Evolutionary conservation across 2,888 invertebrate genomes (phyloP).

Genomic region (Clunio marinus): DNA sequence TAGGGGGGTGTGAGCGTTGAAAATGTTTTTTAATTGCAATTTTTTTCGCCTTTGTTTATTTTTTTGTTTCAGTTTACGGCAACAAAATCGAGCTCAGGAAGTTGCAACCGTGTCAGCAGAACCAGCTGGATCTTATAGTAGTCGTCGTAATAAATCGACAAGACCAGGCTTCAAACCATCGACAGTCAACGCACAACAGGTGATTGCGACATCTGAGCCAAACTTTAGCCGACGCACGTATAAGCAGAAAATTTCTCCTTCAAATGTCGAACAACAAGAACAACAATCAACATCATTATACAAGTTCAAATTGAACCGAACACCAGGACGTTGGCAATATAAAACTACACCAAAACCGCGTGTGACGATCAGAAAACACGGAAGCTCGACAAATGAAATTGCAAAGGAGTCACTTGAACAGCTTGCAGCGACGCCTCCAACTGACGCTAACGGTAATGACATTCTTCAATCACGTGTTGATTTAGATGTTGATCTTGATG

Average conservation of each 20-base stretch:
- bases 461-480: slow-evolving; percentile 57
- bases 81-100: background rate
- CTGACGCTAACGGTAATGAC: slow-evolving; percentile 52
- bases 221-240: slow-evolving; percentile 58
- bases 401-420: slow-evolving; percentile 43
- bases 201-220: slow-evolving; percentile 40
- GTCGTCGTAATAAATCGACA: slow-evolving; percentile 54
- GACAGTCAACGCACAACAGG: slow-evolving; percentile 48
- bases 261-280: slow-evolving; percentile 54
- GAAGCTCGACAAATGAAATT: slow-evolving; percentile 49
- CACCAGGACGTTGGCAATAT: slow-evolving; percentile 86
- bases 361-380: slow-evolving; percentile 70
- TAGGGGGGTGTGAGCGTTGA: too few relatives aligned
- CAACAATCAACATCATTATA: slow-evolving; percentile 62
- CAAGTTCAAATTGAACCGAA: slow-evolving; percentile 75
- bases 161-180: slow-evolving; percentile 49
- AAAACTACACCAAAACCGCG: slow-evolving; percentile 85
- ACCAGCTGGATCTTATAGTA: slow-evolving; percentile 49
- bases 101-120: slow-evolving; percentile 61
- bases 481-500: slow-evolving; percentile 61
- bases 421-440: slow-evolving; percentile 50
- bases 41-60: background rate
- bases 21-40: background rate
- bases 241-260: slow-evolving; percentile 62
- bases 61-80: background rate